Evolutionary conservation across 1,140 invertebrate species (phyloP), one percentile per base, ranked within the genome.

Genomic region (Hesperophylax magnus): DNA sequence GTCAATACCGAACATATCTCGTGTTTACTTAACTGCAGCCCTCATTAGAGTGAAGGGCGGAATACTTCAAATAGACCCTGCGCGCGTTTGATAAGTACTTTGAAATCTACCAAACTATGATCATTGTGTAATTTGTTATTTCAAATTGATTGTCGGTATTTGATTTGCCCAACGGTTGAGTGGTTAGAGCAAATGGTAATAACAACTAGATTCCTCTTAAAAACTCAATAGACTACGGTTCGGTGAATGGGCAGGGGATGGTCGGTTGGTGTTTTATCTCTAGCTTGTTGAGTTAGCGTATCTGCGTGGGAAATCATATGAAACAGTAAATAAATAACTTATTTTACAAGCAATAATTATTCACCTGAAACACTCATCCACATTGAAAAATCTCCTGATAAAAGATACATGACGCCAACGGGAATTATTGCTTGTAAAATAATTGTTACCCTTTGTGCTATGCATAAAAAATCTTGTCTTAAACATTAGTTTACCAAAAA

Each of bases 161-260:
- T 61, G 58, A 61, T 61, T 14, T 18, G 20, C 58, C 18, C 6
- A 7, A 61, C 18, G n/a, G 18, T 24, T 15, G 58, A 61, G 58
- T 61, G 58, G 58, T 24, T 18, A 0, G 58, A 24, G 24, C 14
- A 11, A 14, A 14, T 14, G 39, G 14, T 47, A 24, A 61, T 61
- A 18, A 61, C 24, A 24, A 61, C 58, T 14, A 61, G 58, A 61
- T 61, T 61, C 58, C 58, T 61, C 58, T 61, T 61, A 61, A 20
- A 61, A 18, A 61, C 58, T 61, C 58, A 24, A 61, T 20, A 24
- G 58, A 18, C 18, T 14, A 18, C 58, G 58, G n/a, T 61, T 61
- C 58, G 58, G 8, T 61, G 17, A 7, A 4, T 3, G 11, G 58
- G 11, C 58, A 20, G 24, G 17, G 11, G n/a, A 7, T n/a, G 58